Evolutionary conservation across 1,140 invertebrate species (phyloP).

Genomic region (Batillaria attramentaria): DNA sequence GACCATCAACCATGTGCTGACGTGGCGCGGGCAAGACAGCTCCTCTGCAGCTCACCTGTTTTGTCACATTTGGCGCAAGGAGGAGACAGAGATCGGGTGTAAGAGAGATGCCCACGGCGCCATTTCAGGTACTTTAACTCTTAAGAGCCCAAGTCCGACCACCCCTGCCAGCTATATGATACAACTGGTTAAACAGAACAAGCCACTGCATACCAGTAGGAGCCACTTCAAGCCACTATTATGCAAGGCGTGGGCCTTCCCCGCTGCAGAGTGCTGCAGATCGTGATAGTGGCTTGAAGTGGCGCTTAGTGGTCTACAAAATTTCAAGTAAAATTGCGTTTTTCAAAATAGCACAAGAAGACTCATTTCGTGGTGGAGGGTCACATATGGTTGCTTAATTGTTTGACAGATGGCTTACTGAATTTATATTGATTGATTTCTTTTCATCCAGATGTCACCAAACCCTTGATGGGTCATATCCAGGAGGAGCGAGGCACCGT

Average conservation of each 20-base stretch:
- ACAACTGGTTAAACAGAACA: too few species aligned
- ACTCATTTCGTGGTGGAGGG: too few species aligned
- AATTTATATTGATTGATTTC: neutral
- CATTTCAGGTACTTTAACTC: slow-evolving; percentile 61
- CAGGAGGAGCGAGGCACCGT: slow-evolving; percentile 63
- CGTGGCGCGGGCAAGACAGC: slow-evolving; percentile 67
- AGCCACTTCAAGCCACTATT: too few species aligned
- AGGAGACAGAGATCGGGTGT: slow-evolving; percentile 69
- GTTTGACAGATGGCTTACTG: neutral
- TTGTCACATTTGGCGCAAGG: slow-evolving; percentile 71
- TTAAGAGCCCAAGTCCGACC: too few species aligned
- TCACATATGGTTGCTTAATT: slow-evolving; percentile 5
- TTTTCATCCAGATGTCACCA: slow-evolving; percentile 49
- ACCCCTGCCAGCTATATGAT: too few species aligned
- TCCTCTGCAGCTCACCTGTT: slow-evolving; percentile 69
- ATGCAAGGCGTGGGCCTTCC: too few species aligned
- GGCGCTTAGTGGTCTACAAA: neutral
- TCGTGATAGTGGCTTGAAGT: too few species aligned
- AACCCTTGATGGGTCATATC: slow-evolving; percentile 67
- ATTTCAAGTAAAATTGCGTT: too few species aligned
- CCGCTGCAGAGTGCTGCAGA: too few species aligned
- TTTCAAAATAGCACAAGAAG: too few species aligned
- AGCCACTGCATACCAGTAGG: too few species aligned
- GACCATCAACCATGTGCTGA: slow-evolving; percentile 66
- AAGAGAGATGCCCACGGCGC: slow-evolving; percentile 63